Conservation (phyloP, 2,888 invertebrate genomes). For the Limnephilus marmoratus region DNA sequence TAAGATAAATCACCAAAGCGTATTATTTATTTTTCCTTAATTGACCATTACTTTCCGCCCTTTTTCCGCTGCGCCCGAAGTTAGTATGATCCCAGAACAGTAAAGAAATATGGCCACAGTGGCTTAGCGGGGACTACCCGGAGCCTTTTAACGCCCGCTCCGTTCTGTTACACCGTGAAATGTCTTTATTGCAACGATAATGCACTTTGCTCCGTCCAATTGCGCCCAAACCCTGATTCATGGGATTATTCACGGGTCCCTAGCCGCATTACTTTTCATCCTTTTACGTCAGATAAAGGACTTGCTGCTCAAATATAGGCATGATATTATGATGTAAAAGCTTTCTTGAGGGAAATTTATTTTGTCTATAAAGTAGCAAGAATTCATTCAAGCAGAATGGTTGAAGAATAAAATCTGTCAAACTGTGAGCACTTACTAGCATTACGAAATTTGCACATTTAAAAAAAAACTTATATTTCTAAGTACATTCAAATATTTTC, state of each 20-base stretch:
- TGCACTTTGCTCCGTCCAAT: conserved; percentile 29
- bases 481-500: no score
- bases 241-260: conserved; percentile 16
- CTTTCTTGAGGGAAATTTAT: neutral
- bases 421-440: no score
- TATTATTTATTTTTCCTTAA: neutral
- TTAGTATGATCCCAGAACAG: neutral
- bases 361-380: neutral
- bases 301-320: neutral
- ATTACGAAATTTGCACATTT: no score
- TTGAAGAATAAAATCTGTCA: no score
- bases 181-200: conserved; percentile 43
- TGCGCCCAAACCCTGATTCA: conserved; percentile 20
- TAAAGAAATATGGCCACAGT: neutral
- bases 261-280: neutral
- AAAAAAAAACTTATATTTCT: no score
- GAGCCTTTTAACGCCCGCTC: neutral
- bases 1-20: no score
- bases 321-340: neutral
- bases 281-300: neutral
- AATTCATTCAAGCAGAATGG: no score
- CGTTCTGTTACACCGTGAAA: conserved; percentile 2
- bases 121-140: neutral
- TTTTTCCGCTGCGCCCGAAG: neutral
- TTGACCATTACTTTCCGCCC: neutral